Evolutionary conservation across 2,888 invertebrate species (phyloP), one percentile per base, ranked within the genome.

Genomic region (Amphipyra tragopoginis): DNA sequence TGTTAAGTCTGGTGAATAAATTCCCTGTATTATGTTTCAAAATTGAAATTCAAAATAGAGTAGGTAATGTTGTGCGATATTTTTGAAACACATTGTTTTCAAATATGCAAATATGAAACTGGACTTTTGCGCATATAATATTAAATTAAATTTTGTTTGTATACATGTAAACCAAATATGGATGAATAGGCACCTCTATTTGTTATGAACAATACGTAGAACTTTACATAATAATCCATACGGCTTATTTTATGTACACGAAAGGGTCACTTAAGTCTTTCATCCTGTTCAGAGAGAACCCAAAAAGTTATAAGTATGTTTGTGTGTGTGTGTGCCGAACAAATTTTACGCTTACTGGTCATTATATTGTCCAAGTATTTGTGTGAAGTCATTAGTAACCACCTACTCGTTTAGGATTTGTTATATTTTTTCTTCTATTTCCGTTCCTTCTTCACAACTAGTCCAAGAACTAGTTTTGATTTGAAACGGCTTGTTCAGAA

Each of bases 291-390:
- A 15, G 44, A 40, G 61, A 48, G 75, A 83, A 81, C 79, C 85
- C 81, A 81, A 84, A 78, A 68, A 68, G 50, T 44, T 71, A 48
- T 55, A 42, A 29, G 51, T 36, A 54, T 78, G 67, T 80, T 76
- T 58, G 76, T 78, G 79, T 76, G 80, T 72, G 79, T 85, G 82
- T 87, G 81, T 84, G 29, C 83, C 77, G 67, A 81, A 84, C 79
- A 80, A 86, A 88, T 88, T 86, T 85, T 82, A 88, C 84, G 86
- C 85, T 85, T 80, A 83, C 81, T 80, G 82, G 81, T 84, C 83
- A 84, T 86, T 85, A 84, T 83, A 80, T 81, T 86, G 83, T 84
- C 83, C 79, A 79, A 81, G 82, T 86, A 83, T 87, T 86, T 83
- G 83, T 87, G 80, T 82, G 82, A 83, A 80, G 83, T 85, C 83